Evolutionary conservation across 2,888 invertebrate genomes (phyloP).

Genomic region (Teleiodes luculella): DNA sequence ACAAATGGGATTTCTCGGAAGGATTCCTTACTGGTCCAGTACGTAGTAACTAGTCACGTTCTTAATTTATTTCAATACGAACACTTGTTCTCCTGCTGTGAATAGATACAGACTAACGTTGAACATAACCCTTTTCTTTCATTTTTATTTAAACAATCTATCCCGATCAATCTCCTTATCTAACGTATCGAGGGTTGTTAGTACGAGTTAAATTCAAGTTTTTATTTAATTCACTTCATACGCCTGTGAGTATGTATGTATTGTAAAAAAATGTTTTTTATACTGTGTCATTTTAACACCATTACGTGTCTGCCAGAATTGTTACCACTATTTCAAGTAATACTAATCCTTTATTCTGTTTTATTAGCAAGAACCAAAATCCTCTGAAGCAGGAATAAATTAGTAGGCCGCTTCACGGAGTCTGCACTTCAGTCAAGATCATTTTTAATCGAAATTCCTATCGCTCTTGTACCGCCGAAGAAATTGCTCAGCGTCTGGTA

Average conservation of each 20-base stretch:
- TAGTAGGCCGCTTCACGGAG: conserved; percentile 41
- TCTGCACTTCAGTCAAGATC: conserved; percentile 46
- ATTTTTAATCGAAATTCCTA: conserved; percentile 60
- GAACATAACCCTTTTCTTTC: too few relatives aligned
- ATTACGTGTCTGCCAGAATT: not conserved
- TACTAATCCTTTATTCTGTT: conserved; percentile 2
- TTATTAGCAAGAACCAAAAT: not conserved
- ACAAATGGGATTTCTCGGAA: not conserved
- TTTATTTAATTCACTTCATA: not conserved
- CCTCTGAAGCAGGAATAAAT: conserved; percentile 18
- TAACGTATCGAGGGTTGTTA: too few relatives aligned
- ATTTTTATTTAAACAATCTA: too few relatives aligned
- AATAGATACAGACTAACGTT: too few relatives aligned
- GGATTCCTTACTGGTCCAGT: not conserved
- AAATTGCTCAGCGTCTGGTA: conserved; percentile 37
- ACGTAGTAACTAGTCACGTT: not conserved
- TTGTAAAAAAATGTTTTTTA: too few relatives aligned
- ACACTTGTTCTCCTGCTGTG: not conserved
- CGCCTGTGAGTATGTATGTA: not conserved
- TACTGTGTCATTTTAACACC: not conserved
- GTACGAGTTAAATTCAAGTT: too few relatives aligned
- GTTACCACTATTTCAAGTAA: not conserved
- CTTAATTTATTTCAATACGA: not conserved
- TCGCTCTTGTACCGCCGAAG: conserved; percentile 37
- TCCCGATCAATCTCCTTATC: too few relatives aligned